Percentiles rank a stretch among this genome's conserved stretches.
These are phyloP conservation scores for Gymnobelideus leadbeateri DNA, from an alignment of 2,113 vertebrate species.

Conservation along the genomic window DNA sequence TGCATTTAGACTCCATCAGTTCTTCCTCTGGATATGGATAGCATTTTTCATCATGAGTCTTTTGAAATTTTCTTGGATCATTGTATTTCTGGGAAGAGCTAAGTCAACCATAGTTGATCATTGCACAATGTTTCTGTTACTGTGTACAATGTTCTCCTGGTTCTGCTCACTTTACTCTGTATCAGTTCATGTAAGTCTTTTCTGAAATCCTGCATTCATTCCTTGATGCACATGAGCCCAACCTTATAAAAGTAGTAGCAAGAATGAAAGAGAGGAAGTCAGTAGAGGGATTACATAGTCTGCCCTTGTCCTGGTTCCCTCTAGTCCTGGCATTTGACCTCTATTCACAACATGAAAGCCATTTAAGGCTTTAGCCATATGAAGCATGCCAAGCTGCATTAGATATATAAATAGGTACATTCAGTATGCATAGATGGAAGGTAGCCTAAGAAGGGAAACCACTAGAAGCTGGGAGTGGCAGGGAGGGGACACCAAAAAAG, in stretches of 20 bases:
- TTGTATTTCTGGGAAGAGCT: background rate
- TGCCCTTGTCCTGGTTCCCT: background rate
- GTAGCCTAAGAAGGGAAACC: background rate
- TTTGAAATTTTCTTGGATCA: background rate
- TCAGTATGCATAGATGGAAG: background rate
- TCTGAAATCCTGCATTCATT: background rate
- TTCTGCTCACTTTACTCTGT: background rate
- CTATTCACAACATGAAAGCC: background rate
- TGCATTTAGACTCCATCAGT: background rate
- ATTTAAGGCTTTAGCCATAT: background rate
- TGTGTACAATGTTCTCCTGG: too few species aligned
- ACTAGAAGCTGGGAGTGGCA: background rate
- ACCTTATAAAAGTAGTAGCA: background rate
- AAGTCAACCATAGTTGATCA: background rate
- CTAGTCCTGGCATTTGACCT: background rate
- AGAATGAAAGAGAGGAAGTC: background rate
- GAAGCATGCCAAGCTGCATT: background rate
- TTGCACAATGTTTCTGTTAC: too few species aligned
- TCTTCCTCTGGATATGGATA: background rate
- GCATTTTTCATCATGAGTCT: background rate
- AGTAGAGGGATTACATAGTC: background rate
- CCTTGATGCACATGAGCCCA: background rate
- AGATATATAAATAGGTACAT: background rate
- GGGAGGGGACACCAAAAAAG: too few species aligned
- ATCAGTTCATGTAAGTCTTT: background rate